These are phyloP conservation scores for Mus pahari DNA, from an alignment of 2,113 vertebrate genomes.

Conservation along the genomic window DNA sequence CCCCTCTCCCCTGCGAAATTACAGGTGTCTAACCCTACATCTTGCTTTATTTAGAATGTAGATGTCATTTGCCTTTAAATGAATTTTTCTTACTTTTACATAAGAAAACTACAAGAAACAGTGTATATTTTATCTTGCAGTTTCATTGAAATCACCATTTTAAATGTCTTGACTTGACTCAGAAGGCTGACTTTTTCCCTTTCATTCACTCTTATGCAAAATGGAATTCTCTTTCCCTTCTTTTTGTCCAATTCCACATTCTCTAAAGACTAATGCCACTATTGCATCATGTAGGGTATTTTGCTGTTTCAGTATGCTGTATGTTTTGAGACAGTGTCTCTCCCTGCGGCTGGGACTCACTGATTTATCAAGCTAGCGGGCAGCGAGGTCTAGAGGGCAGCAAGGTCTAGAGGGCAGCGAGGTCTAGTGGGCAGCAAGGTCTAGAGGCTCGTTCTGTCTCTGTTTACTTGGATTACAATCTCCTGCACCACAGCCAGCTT, in stretches of 20 bases:
- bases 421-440: background rate
- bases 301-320: background rate
- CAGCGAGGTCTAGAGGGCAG: background rate
- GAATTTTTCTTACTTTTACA: background rate
- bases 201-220: background rate
- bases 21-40: background rate
- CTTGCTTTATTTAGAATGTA: background rate
- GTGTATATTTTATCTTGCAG: slow-evolving; percentile 12
- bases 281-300: background rate
- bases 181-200: background rate
- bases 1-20: background rate
- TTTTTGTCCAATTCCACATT: background rate
- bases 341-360: background rate
- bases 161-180: background rate
- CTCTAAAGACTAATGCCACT: background rate
- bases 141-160: background rate
- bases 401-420: no score
- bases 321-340: background rate
- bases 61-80: background rate
- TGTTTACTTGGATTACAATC: background rate
- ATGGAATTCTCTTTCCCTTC: slow-evolving; percentile 7
- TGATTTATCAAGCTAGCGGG: background rate
- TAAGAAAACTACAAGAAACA: slow-evolving; percentile 40
- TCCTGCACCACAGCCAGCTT: background rate
- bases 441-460: background rate